Base-by-base conservation (phyloP, 1,140 invertebrate genomes). In the Euwallacea similis region DNA sequence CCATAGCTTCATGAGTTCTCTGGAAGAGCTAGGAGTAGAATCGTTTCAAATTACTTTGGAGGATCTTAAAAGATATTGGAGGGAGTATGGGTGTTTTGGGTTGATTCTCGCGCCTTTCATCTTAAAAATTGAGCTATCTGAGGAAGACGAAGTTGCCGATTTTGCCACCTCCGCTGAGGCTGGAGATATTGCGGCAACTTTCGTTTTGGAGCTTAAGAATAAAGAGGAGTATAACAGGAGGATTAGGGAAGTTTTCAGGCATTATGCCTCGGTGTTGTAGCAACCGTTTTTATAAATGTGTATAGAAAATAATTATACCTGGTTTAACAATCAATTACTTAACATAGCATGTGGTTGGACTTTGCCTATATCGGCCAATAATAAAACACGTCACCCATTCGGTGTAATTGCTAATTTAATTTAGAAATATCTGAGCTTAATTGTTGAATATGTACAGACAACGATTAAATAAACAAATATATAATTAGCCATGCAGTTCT, bases 1-100 rank as follows among this genome's bases (percentile, higher is more conserved):
- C 67, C 73, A 79, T n/a, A 83, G 83, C 33, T 76, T 88, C 50
- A 75, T 72, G 0, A 77, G 77, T 13, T 83, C 78, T 1, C 67
- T 84, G 33, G 73, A 70, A 6, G 74, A 84, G 76, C 80, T 82
- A 76, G 75, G 82, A 73, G 82, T 73, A 15, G 75, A 82, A 6
- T 74, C 83, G 0, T 76, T 83, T 0, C 76, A 84, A 42, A 72
- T 86, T 8, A 83, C 86, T 0, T 74, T 75, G 46, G 64, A 70
- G 11, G 77, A 83, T 47, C 85, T 87, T 21, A 66, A 77, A 41
- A 64, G 79, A 6, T 81, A 84, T 43, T 74, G 83, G 75, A 78
- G 72, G 8, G 76, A 69, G 2, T 83, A 79, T 64, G 66, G 74
- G 6, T 73, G 44, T 15, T 75, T 67, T 33, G 74, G 74, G 0